Evolutionary conservation across 2,113 vertebrate genomes (phyloP).

Genomic region (Buteo buteo): DNA sequence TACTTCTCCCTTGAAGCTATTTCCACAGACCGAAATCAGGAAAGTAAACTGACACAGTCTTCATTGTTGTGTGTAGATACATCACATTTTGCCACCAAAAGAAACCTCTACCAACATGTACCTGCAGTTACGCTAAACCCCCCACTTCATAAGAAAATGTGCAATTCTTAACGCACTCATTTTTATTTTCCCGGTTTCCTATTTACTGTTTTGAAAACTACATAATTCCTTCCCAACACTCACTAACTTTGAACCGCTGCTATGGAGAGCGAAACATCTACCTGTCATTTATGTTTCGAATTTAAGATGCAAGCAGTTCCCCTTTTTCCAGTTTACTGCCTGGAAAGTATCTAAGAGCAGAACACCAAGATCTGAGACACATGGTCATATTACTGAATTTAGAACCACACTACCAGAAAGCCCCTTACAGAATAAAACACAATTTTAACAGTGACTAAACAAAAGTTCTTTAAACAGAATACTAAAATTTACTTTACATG

Average conservation of each 20-base stretch:
- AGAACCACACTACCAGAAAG: neutral
- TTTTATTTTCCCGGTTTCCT: neutral
- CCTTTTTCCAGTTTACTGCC: neutral
- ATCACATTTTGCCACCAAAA: neutral
- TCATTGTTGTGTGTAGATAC: accelerated
- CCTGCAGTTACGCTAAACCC: neutral
- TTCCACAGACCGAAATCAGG: neutral
- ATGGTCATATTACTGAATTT: accelerated
- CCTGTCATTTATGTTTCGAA: too few relatives aligned
- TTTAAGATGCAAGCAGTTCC: neutral
- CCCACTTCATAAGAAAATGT: accelerated
- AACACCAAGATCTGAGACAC: neutral
- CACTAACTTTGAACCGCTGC: too few relatives aligned
- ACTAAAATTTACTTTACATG: too few relatives aligned
- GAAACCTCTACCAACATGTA: neutral
- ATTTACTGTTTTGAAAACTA: neutral
- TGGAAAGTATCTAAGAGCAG: neutral
- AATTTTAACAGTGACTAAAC: neutral
- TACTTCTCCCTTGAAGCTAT: neutral
- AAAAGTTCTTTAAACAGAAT: neutral
- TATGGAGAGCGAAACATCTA: accelerated
- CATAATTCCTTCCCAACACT: accelerated
- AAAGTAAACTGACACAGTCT: neutral
- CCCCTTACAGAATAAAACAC: neutral
- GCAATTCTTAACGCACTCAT: neutral